phyloP scores from a whole-genome alignment of 2,888 invertebrate species.

The Heliconius ismenius region DNA sequence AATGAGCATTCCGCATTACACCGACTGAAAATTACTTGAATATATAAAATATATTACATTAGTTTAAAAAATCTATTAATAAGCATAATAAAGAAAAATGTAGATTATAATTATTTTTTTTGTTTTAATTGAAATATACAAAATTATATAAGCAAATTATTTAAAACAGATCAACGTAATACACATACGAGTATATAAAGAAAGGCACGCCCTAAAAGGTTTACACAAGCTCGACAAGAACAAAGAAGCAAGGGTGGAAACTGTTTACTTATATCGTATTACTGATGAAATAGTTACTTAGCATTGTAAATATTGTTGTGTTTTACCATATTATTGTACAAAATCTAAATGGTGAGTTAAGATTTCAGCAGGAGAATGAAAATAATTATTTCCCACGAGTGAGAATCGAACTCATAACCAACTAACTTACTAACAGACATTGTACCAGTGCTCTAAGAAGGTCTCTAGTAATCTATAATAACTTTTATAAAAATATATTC shows the following conservation, averaged over 20 bases:
- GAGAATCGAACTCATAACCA: too few species aligned
- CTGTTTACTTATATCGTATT: slow-evolving; percentile 24
- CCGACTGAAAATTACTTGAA: too few species aligned
- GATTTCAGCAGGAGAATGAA: too few species aligned
- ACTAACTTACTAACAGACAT: too few species aligned
- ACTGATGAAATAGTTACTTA: slow-evolving; percentile 32
- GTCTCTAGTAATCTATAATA: background rate
- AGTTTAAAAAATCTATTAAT: too few species aligned
- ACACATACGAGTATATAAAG: background rate
- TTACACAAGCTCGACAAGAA: slow-evolving; percentile 10
- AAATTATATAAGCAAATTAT: background rate
- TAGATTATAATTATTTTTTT: background rate
- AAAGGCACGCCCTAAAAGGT: slow-evolving; percentile 9
- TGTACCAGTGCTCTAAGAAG: too few species aligned
- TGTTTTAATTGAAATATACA: background rate
- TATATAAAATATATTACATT: too few species aligned
- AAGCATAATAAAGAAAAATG: too few species aligned
- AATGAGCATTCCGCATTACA: too few species aligned
- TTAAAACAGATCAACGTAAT: background rate
- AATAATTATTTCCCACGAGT: too few species aligned
- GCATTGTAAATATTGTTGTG: slow-evolving; percentile 27
- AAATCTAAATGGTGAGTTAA: background rate
- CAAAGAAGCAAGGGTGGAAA: slow-evolving; percentile 14
- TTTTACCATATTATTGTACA: slow-evolving; percentile 21
- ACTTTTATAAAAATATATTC: background rate